Base-by-base conservation (phyloP, 2,888 invertebrate species). In the Silvanus unidentatus region DNA sequence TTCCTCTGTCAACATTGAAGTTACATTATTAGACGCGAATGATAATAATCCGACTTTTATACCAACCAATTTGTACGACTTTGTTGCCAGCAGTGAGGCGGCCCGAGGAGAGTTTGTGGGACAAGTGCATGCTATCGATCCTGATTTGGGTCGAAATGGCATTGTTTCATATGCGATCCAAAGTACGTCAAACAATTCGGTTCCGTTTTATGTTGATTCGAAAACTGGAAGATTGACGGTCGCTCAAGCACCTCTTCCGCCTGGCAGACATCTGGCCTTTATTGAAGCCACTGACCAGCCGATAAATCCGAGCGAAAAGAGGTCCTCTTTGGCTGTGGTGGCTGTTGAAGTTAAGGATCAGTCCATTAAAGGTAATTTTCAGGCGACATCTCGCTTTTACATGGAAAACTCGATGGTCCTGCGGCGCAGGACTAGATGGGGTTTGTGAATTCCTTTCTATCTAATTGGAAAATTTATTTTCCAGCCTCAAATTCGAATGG, bases 31-130 rank as follows among this genome's bases (percentile, higher is more conserved):
- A 0, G 94, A 95, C 65, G 88, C 93, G 11, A 95, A 95, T 64
- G 94, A 95, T 65, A 93, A 94, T 60, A 88, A 88, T 57, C 94
- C 95, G 0, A 81, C 82, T 16, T 94, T 93, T 62, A 78, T 88
- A 15, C 87, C 89, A 2, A 86, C 82, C 44, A 91, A 91, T 68
- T 74, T 91, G 3, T 92, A 91, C 59, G 86, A 88, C 61, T 88
- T 92, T 59, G 78, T 88, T 0, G 65, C 71, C 0, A 80, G 80
- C 43, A 80, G 81, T 0, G 82, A 86, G 45, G 80, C 82, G 0
- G 76, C 79, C 47, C 70, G 84, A 27, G 87, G 86, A 0, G 79
- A 83, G n/a, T 74, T 80, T 32, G 52, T 63, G 27, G 92, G 93
- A 1, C 82, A 81, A 67, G 84, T 92, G 0, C 80, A 81, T 61